These are phyloP conservation scores for Microctonus aethiopoides DNA, from an alignment of 2,888 invertebrate genomes.

Conservation along the genomic window DNA sequence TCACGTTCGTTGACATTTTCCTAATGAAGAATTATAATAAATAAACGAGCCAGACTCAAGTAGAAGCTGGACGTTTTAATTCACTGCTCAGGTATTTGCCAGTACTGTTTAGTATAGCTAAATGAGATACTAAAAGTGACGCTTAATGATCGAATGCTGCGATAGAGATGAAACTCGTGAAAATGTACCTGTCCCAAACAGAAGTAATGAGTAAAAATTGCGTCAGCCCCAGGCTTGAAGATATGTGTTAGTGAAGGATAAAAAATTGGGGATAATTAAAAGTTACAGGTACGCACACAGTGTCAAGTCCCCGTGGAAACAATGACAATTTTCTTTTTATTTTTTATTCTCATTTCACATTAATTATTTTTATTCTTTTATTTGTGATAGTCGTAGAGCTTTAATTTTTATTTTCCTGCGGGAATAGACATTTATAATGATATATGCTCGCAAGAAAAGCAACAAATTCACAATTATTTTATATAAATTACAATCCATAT, in stretches of 20 bases:
- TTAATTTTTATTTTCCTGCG: background rate
- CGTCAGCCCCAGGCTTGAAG: too few relatives aligned
- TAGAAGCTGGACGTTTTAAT: background rate
- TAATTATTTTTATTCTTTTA: constrained; percentile 20
- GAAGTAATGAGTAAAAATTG: constrained; percentile 39
- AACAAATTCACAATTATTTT: too few relatives aligned
- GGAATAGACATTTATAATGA: background rate
- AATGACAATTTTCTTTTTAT: background rate
- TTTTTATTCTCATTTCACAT: background rate
- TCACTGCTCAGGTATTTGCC: background rate
- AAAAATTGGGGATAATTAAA: constrained; percentile 55
- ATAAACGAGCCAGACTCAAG: background rate
- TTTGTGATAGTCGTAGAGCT: background rate
- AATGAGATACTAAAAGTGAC: constrained; percentile 2
- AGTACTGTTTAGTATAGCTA: background rate
- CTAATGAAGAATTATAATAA: background rate
- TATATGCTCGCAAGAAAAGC: too few relatives aligned
- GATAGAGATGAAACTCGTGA: constrained; percentile 29
- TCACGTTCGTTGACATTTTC: background rate
- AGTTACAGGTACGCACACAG: constrained; percentile 50
- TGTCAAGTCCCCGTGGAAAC: constrained; percentile 8
- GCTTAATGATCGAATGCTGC: background rate
- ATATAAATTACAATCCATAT: too few relatives aligned
- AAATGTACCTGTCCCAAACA: constrained; percentile 31
- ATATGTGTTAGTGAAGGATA: too few relatives aligned